A percentile compares a stretch with the other conserved stretches of the same genome.
Conservation (phyloP, 2,888 invertebrate genomes). For the Trissoscelio sp. region DNA sequence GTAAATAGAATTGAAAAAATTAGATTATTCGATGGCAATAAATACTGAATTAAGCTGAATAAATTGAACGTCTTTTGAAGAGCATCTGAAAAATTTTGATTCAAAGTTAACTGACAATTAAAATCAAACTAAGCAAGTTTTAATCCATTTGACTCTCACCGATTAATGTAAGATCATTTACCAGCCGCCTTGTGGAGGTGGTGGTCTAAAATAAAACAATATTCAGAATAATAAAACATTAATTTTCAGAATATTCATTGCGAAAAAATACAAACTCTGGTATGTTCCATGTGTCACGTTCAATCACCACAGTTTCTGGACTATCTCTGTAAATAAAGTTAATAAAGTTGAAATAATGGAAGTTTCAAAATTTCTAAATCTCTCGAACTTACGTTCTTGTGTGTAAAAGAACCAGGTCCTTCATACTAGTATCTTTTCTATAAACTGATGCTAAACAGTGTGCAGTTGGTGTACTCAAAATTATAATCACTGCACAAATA, state of each 20-base stretch:
- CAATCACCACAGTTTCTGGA: conserved; percentile 77
- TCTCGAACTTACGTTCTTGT: conserved; percentile 78
- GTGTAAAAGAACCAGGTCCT: conserved; percentile 74
- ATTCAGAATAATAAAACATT: background rate
- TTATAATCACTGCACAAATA: conserved; percentile 85
- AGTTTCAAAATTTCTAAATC: no score
- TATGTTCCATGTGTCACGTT: conserved; percentile 78
- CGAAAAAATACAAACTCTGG: no score
- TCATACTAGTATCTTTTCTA: conserved; percentile 76
- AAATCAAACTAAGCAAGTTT: no score
- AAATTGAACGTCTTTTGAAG: background rate
- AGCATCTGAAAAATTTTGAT: background rate
- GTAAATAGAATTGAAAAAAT: no score
- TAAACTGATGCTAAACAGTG: conserved; percentile 85
- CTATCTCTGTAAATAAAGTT: conserved; percentile 75
- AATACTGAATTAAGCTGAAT: conserved; percentile 11
- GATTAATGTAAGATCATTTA: conserved; percentile 57
- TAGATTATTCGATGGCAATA: conserved; percentile 17
- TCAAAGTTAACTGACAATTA: no score
- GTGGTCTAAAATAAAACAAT: conserved; percentile 74
- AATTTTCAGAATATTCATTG: no score
- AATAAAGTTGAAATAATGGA: no score
- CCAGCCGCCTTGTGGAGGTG: conserved; percentile 78
- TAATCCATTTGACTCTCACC: no score
- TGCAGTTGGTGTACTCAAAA: conserved; percentile 86